Conservation (phyloP, 2,797 vertebrate genomes). For the Tauraco hartlaubi region DNA sequence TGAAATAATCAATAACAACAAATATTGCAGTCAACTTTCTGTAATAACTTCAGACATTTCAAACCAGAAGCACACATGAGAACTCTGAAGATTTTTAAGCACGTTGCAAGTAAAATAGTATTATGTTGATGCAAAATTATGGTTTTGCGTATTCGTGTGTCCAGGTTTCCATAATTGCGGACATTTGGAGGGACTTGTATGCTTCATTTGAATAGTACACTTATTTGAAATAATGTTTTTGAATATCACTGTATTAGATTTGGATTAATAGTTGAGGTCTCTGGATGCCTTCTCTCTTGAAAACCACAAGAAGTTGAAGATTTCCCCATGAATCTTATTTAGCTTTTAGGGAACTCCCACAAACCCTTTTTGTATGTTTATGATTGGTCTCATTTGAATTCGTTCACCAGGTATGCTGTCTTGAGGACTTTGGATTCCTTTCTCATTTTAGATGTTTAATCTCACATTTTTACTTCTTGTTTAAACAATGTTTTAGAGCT, state of each 20-base stretch:
- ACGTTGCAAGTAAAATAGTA: background rate
- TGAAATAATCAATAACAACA: slow-evolving; percentile 51
- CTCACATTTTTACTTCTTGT: background rate
- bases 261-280: background rate
- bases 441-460: background rate
- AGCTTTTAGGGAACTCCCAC: background rate
- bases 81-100: background rate
- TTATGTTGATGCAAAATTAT: background rate
- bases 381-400: background rate
- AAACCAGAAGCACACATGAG: background rate
- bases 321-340: background rate
- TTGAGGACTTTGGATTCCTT: background rate
- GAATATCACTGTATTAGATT: background rate
- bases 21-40: background rate
- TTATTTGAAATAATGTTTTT: background rate
- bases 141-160: background rate
- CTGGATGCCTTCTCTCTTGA: background rate
- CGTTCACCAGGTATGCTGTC: background rate
- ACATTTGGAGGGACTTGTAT: background rate
- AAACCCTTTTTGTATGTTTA: background rate
- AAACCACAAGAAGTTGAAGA: background rate
- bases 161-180: background rate
- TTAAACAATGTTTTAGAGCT: background rate
- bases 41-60: background rate
- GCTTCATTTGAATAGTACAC: background rate